phyloP scores from a whole-genome alignment of 2,888 invertebrate genomes.

The Amphipyra tragopoginis region DNA sequence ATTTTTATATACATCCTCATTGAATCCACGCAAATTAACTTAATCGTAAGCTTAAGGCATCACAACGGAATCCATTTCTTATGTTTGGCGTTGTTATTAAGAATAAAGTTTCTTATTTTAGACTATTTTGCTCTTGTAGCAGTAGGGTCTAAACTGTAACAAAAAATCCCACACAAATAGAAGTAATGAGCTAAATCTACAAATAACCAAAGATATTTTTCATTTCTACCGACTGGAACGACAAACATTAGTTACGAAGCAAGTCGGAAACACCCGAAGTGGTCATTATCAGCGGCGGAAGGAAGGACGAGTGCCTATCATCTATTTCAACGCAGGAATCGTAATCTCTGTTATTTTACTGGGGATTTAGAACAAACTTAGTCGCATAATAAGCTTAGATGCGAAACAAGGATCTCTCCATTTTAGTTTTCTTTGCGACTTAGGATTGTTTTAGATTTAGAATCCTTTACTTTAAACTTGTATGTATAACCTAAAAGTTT shows the following conservation, averaged over 20 bases:
- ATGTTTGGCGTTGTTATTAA: too few relatives aligned
- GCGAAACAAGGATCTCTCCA: conserved; percentile 18
- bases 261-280: conserved; percentile 61
- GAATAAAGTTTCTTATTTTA: too few relatives aligned
- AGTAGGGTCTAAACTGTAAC: too few relatives aligned
- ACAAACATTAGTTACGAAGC: conserved; percentile 54
- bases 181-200: conserved; percentile 21
- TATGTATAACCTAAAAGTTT: neutral
- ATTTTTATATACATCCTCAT: too few relatives aligned
- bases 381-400: conserved; percentile 41
- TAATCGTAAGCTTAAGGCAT: too few relatives aligned
- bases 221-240: conserved; percentile 25
- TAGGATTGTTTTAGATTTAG: conserved; percentile 4
- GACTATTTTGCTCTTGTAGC: too few relatives aligned
- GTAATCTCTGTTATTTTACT: conserved; percentile 47
- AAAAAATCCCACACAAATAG: neutral
- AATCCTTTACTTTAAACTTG: neutral
- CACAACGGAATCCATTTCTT: too few relatives aligned
- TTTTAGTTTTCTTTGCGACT: conserved; percentile 23
- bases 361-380: conserved; percentile 33
- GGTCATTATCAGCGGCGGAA: conserved; percentile 61
- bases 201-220: conserved; percentile 19
- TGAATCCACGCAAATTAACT: too few relatives aligned
- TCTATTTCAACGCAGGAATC: conserved; percentile 45
- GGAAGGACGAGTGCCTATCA: conserved; percentile 51